phyloP scores from a whole-genome alignment of 2,113 vertebrate genomes.

The Callocephalon fimbriatum region DNA sequence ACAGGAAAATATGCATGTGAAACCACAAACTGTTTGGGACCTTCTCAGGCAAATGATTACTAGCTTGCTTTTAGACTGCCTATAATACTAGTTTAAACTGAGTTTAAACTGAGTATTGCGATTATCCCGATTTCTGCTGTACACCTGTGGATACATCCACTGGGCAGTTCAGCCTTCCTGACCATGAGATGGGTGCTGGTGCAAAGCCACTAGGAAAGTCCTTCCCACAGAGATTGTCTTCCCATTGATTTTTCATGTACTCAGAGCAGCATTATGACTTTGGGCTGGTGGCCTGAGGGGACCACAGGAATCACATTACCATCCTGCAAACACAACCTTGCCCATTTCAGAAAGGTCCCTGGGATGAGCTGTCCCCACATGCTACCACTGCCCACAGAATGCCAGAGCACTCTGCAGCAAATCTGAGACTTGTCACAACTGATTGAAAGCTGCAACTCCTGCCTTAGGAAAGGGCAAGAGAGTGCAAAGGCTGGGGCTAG shows the following conservation, averaged over 20 bases:
- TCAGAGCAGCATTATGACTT: not conserved
- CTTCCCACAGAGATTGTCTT: not conserved
- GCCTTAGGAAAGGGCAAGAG: not conserved
- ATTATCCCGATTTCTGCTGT: not conserved
- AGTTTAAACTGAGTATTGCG: not conserved
- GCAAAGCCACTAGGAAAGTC: not conserved
- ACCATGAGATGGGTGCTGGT: not conserved
- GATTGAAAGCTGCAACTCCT: not conserved
- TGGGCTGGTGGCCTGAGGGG: not conserved
- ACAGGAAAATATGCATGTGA: not conserved
- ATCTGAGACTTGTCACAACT: constrained; percentile 1
- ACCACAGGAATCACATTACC: not conserved
- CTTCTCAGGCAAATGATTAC: not conserved
- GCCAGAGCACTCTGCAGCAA: rapidly evolving
- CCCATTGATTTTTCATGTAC: not conserved
- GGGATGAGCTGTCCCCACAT: not conserved
- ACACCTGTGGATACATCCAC: not conserved
- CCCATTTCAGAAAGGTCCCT: not conserved
- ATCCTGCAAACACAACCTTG: not conserved
- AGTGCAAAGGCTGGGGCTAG: constrained; percentile 9
- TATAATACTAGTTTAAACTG: not conserved
- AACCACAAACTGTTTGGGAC: constrained; percentile 12
- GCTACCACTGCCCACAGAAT: rapidly evolving
- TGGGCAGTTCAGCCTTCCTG: not conserved
- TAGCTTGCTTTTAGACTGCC: not conserved